Percentiles rank a stretch among this genome's conserved stretches.
Evolutionary conservation across 2,888 invertebrate genomes (phyloP).

Genomic region (Electrophaes corylata): DNA sequence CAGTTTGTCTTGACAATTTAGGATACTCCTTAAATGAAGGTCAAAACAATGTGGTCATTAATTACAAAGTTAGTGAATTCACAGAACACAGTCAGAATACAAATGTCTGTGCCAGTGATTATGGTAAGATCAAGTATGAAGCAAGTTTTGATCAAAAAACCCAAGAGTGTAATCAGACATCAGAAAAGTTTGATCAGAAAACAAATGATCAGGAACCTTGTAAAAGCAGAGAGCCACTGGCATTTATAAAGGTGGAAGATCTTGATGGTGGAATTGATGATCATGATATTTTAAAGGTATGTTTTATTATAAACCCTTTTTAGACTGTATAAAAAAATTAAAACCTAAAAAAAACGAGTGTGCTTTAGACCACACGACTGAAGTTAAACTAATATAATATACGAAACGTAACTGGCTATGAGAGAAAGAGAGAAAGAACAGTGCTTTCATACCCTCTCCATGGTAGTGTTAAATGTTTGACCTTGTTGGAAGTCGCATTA

Average conservation of each 20-base stretch:
- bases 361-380: no score
- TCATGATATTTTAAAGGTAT: slow-evolving; percentile 4
- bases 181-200: slow-evolving; percentile 1
- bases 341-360: no score
- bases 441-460: no score
- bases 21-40: not conserved
- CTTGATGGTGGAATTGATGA: slow-evolving; percentile 1
- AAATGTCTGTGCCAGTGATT: not conserved
- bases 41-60: not conserved
- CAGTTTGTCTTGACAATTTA: not conserved
- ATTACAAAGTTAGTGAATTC: not conserved
- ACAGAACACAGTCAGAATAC: not conserved
- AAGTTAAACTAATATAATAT: no score
- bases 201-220: slow-evolving; percentile 3
- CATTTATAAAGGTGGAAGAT: slow-evolving; percentile 23
- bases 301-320: not conserved
- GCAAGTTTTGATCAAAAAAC: slow-evolving; percentile 3
- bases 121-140: slow-evolving; percentile 5
- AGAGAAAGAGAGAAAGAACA: no score
- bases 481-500: no score
- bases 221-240: slow-evolving; percentile 6
- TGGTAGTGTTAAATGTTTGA: no score
- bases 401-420: no score
- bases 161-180: not conserved
- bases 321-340: no score